Conservation (phyloP, 2,888 invertebrate genomes). For the Dynastes tityus region DNA sequence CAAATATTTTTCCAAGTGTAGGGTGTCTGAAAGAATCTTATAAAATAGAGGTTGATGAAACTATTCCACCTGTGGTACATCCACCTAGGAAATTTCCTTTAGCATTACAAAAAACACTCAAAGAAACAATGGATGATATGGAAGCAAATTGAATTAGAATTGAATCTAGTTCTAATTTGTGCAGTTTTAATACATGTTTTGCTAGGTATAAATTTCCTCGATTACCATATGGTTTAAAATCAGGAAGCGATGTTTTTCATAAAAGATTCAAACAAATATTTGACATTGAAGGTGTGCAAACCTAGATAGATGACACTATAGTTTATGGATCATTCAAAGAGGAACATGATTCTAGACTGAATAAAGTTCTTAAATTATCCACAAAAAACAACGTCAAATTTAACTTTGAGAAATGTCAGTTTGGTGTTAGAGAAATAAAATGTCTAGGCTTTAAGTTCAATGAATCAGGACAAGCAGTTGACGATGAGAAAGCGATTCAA, state of each 20-base stretch:
- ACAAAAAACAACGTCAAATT: constrained; percentile 49
- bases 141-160: constrained; percentile 24
- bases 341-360: constrained; percentile 50
- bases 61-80: constrained; percentile 37
- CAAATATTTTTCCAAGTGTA: constrained; percentile 33
- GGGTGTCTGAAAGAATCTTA: constrained; percentile 44
- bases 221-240: constrained; percentile 37
- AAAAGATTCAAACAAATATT: constrained; percentile 7
- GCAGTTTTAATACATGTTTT: constrained; percentile 36
- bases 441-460: constrained; percentile 50
- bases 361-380: constrained; percentile 49
- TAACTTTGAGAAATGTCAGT: constrained; percentile 54
- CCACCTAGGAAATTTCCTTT: constrained; percentile 48
- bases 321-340: constrained; percentile 23
- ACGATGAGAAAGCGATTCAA: no score
- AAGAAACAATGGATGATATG: constrained; percentile 46
- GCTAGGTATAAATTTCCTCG: constrained; percentile 24
- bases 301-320: constrained; percentile 33
- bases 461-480: no score
- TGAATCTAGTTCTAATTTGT: constrained; percentile 26
- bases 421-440: constrained; percentile 50
- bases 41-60: constrained; percentile 47
- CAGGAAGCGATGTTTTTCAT: constrained; percentile 24
- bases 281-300: constrained; percentile 10
- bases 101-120: constrained; percentile 31